Evolutionary conservation across 2,888 invertebrate species (phyloP).

Genomic region (Leptogaster cylindrica): DNA sequence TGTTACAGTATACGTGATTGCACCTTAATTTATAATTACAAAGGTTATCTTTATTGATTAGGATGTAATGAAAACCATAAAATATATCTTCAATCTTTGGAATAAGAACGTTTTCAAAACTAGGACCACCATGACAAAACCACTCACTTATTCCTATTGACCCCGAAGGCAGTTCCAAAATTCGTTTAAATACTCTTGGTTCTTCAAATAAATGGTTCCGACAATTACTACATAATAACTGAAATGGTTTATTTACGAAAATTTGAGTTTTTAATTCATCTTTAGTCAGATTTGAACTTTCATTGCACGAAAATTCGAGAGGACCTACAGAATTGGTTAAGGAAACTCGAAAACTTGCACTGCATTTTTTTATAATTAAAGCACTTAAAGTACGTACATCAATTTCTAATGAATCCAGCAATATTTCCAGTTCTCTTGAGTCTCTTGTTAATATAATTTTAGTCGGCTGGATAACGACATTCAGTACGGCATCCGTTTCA

Average conservation of each 20-base stretch:
- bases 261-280: constrained; percentile 5
- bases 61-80: constrained; percentile 46
- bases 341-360: constrained; percentile 40
- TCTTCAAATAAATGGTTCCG: constrained; percentile 21
- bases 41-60: constrained; percentile 41
- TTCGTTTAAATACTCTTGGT: constrained; percentile 39
- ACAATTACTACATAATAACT: constrained; percentile 45
- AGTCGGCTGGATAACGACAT: not conserved
- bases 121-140: constrained; percentile 48
- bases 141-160: constrained; percentile 47
- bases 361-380: constrained; percentile 34
- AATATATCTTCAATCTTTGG: constrained; percentile 46
- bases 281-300: not conserved
- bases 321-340: constrained; percentile 2
- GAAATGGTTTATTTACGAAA: constrained; percentile 3
- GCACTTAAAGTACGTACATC: constrained; percentile 30
- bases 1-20: constrained; percentile 43
- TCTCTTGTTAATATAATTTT: not conserved
- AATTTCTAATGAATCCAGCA: constrained; percentile 3
- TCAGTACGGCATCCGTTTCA: not conserved
- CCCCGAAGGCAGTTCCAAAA: constrained; percentile 48
- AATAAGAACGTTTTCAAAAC: not conserved
- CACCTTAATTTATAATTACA: constrained; percentile 36
- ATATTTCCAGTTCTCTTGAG: not conserved
- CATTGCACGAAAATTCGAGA: constrained; percentile 10